These are phyloP conservation scores for Hermatobates lingyangjiaoensis DNA, from an alignment of 1,140 invertebrate genomes.

Conservation along the genomic window DNA sequence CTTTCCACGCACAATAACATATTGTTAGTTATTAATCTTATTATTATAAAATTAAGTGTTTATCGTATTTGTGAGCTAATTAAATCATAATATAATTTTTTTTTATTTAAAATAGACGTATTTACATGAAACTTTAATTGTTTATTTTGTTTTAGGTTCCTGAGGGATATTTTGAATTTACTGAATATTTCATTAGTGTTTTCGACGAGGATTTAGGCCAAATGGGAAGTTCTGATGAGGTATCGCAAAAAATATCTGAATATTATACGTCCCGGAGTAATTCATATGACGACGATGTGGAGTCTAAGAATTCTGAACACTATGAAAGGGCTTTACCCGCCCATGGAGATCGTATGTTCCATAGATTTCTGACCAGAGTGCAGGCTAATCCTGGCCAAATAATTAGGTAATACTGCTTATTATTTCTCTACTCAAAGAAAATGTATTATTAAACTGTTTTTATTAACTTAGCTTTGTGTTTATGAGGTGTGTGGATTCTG, in stretches of 20 bases:
- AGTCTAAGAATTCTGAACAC: constrained; percentile 27
- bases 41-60: too few relatives aligned
- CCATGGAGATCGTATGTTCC: constrained; percentile 63
- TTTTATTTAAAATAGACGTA: neutral
- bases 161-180: constrained; percentile 23
- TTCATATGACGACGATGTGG: constrained; percentile 30
- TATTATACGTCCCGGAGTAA: neutral
- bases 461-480: too few relatives aligned
- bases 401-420: constrained; percentile 54
- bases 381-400: constrained; percentile 61
- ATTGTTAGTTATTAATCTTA: too few relatives aligned
- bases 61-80: too few relatives aligned
- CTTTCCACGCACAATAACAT: too few relatives aligned
- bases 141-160: constrained; percentile 10
- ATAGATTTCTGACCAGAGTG: constrained; percentile 52
- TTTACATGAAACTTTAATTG: neutral
- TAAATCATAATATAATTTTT: too few relatives aligned
- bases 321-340: constrained; percentile 58
- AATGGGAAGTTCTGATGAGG: neutral
- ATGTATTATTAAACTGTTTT: too few relatives aligned
- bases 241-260: neutral
- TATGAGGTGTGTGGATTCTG: too few relatives aligned
- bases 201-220: constrained; percentile 29
- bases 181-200: constrained; percentile 36
- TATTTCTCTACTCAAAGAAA: too few relatives aligned